Evolutionary conservation across 2,113 vertebrate genomes (phyloP).

Genomic region (Machaerirhynchus nigripectus): DNA sequence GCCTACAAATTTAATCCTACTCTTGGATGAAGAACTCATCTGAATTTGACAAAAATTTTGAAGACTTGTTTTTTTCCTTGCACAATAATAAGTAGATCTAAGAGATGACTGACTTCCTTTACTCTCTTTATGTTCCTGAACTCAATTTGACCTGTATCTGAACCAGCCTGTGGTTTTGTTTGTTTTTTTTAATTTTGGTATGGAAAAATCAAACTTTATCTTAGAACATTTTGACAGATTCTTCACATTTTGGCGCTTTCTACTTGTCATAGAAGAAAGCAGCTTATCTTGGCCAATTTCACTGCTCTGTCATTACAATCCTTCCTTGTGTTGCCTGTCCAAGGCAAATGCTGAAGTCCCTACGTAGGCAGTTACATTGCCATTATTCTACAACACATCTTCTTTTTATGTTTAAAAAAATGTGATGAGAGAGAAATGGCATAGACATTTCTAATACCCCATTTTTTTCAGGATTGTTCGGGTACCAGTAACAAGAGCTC

Average conservation of each 20-base stretch:
- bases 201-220: slow-evolving; percentile 3
- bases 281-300: slow-evolving; percentile 9
- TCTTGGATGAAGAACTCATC: background rate
- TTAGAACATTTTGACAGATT: background rate
- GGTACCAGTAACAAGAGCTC: slow-evolving; percentile 31
- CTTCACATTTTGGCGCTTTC: background rate
- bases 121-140: background rate
- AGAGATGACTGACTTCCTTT: background rate
- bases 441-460: background rate
- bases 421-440: background rate
- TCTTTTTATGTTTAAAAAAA: slow-evolving; percentile 17
- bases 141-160: background rate
- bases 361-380: background rate
- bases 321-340: background rate
- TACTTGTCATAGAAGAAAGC: background rate
- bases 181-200: background rate
- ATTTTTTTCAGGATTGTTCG: background rate
- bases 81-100: background rate
- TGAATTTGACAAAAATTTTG: background rate
- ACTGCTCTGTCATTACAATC: background rate
- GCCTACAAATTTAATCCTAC: background rate
- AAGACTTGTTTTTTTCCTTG: background rate
- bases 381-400: background rate
- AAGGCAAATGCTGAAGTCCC: background rate
- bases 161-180: background rate